phyloP scores from a whole-genome alignment of 2,888 invertebrate species.

The Eupithecia exiguata region DNA sequence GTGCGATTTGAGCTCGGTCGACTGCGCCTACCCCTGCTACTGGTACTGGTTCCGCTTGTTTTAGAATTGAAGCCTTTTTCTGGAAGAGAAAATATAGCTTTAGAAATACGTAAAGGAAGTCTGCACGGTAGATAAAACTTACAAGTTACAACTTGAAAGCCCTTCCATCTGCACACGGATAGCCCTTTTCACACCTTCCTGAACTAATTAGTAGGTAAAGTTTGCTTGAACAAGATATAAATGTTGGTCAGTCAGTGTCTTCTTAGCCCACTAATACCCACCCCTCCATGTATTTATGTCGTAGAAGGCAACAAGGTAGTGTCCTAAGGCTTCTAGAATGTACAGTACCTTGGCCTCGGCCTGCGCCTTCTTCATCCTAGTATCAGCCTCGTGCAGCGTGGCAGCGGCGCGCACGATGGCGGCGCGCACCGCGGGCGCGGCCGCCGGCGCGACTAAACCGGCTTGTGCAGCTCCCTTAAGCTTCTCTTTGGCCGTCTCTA shows the following conservation, averaged over 20 bases:
- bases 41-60: constrained; percentile 81
- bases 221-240: neutral
- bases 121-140: neutral
- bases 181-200: neutral
- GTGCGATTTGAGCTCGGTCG: constrained; percentile 91
- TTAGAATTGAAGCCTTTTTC: constrained; percentile 17
- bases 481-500: constrained; percentile 94
- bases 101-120: neutral
- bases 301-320: neutral
- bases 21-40: constrained; percentile 89
- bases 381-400: constrained; percentile 87
- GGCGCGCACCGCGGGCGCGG: constrained; percentile 88
- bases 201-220: neutral
- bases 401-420: constrained; percentile 91
- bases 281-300: neutral
- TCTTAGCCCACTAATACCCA: neutral
- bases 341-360: constrained; percentile 26
- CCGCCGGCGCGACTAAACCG: constrained; percentile 84
- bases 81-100: constrained; percentile 15
- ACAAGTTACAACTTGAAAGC: neutral
- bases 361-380: constrained; percentile 44
- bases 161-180: neutral
- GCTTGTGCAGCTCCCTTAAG: constrained; percentile 90
- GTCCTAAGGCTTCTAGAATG: neutral
- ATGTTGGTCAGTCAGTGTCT: no score